These are phyloP conservation scores for Belonocnema kinseyi DNA, from an alignment of 1,140 invertebrate species.

Conservation along the genomic window DNA sequence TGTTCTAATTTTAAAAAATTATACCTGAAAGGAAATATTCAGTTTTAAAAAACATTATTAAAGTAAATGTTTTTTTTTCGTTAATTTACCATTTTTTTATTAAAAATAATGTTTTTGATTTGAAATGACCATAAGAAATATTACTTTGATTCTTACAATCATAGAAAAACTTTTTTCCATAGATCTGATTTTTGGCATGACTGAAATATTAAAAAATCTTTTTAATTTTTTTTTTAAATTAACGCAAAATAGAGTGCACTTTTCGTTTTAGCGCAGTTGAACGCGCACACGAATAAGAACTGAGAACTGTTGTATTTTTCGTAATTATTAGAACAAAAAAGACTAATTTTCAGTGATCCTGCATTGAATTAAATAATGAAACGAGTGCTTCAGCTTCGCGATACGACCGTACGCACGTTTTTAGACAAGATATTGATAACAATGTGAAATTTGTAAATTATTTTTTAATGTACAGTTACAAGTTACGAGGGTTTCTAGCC, in stretches of 20 bases:
- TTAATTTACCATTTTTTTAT: too few relatives aligned
- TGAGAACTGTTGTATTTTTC: constrained; percentile 9
- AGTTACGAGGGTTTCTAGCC: constrained; percentile 35
- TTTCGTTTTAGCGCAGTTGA: background rate
- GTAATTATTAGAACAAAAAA: constrained; percentile 5
- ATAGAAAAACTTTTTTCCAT: too few relatives aligned
- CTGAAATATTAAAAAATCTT: background rate
- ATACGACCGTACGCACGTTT: constrained; percentile 28
- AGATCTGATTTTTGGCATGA: too few relatives aligned
- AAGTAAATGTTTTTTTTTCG: too few relatives aligned
- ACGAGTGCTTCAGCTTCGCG: background rate
- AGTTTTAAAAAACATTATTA: too few relatives aligned
- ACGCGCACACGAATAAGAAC: constrained; percentile 1
- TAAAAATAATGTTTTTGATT: too few relatives aligned
- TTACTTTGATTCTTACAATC: too few relatives aligned
- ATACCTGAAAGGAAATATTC: too few relatives aligned
- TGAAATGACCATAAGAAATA: too few relatives aligned
- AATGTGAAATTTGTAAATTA: constrained; percentile 31
- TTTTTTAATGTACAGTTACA: constrained; percentile 29
- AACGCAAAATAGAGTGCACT: background rate
- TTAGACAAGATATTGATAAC: constrained; percentile 18
- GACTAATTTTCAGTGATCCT: constrained; percentile 9
- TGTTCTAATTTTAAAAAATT: too few relatives aligned
- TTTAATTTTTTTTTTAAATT: background rate
- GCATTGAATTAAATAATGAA: constrained; percentile 1